phyloP scores from a whole-genome alignment of 2,888 invertebrate species.

The Pollenia labialis region DNA sequence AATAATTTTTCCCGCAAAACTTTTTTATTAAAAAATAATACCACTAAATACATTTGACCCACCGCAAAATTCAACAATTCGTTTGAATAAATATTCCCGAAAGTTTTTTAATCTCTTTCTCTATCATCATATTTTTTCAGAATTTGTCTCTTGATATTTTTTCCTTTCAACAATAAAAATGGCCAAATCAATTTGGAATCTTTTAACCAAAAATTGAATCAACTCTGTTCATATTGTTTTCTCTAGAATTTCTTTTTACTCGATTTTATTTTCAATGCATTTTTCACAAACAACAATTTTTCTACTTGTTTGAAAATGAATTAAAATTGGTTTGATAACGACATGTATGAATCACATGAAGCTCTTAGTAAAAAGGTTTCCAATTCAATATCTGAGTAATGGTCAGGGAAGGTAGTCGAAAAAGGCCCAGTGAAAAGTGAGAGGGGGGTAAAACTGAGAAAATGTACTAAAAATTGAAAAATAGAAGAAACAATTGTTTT shows the following conservation, averaged over 20 bases:
- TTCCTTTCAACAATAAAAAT: conserved; percentile 39
- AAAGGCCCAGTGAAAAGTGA: neutral
- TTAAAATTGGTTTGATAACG: conserved; percentile 63
- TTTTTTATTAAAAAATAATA: neutral
- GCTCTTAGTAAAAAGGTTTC: conserved; percentile 45
- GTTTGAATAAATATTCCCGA: conserved; percentile 20
- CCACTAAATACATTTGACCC: neutral
- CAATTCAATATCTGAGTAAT: conserved; percentile 16
- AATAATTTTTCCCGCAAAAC: neutral
- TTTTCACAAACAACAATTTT: conserved; percentile 16
- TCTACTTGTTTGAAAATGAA: conserved; percentile 47
- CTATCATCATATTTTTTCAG: neutral
- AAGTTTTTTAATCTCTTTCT: conserved; percentile 37
- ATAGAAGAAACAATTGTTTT: conserved; percentile 48
- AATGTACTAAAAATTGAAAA: neutral
- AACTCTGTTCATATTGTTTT: conserved; percentile 15
- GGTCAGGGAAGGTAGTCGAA: neutral
- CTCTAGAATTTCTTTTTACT: neutral
- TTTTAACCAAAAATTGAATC: conserved; percentile 66
- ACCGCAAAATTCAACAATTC: neutral
- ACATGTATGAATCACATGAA: conserved; percentile 50
- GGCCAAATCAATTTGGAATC: conserved; percentile 64
- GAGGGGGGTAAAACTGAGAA: neutral
- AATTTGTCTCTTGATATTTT: neutral
- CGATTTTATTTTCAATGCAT: conserved; percentile 22